Evolutionary conservation across 2,113 vertebrate species (phyloP).

Genomic region (Halichoeres trimaculatus): DNA sequence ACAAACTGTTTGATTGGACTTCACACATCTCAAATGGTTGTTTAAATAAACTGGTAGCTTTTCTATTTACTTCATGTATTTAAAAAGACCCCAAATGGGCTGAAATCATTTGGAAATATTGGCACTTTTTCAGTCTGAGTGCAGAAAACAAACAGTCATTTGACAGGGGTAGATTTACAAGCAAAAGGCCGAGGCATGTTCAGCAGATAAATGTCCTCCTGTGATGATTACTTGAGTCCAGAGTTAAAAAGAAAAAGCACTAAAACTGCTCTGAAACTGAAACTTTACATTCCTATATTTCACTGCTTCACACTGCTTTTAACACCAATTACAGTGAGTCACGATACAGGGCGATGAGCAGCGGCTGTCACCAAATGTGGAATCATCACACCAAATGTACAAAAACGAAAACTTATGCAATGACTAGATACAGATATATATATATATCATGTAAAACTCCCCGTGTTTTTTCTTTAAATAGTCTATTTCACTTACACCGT

Average conservation of each 20-base stretch:
- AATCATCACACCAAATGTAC: constrained; percentile 78
- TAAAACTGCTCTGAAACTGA: constrained; percentile 45
- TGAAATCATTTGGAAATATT: constrained; percentile 29
- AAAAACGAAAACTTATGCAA: constrained; percentile 39
- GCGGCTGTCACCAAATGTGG: constrained; percentile 72
- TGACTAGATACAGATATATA: constrained; percentile 68
- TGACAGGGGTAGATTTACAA: not conserved
- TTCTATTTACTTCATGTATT: not conserved
- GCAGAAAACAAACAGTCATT: not conserved
- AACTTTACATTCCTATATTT: constrained; percentile 62
- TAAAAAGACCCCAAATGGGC: not conserved
- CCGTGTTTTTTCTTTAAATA: constrained; percentile 47
- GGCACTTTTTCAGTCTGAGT: constrained; percentile 50
- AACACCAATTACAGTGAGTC: constrained; percentile 70
- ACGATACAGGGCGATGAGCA: constrained; percentile 65
- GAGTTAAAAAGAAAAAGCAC: constrained; percentile 16
- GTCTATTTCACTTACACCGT: constrained; percentile 61
- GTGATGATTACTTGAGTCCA: constrained; percentile 31
- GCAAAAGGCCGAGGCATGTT: constrained; percentile 13
- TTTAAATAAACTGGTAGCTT: constrained; percentile 4
- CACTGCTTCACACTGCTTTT: constrained; percentile 67
- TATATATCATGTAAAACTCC: constrained; percentile 69
- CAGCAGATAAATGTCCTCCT: constrained; percentile 29
- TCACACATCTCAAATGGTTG: not conserved
- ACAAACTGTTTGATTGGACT: not conserved